Evolutionary conservation across 2,888 invertebrate species (phyloP).

Genomic region (Lasioglossum lativentre): DNA sequence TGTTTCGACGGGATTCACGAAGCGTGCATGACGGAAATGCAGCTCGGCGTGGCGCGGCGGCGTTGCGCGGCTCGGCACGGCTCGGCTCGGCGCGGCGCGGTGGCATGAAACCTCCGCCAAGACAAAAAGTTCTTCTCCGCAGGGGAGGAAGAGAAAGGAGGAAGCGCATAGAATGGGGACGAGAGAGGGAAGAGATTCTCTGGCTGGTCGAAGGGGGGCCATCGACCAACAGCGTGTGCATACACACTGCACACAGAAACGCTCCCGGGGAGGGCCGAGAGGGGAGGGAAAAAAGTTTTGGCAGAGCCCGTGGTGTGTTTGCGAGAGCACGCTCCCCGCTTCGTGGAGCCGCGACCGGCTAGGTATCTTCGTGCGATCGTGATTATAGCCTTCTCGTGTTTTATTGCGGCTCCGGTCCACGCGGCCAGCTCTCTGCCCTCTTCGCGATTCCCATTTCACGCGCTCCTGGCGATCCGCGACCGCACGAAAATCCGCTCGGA

Average conservation of each 20-base stretch:
- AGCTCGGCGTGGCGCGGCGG: constrained; percentile 47
- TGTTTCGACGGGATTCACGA: constrained; percentile 70
- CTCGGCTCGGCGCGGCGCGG: constrained; percentile 49
- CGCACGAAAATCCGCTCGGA: constrained; percentile 17
- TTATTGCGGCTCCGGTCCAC: constrained; percentile 76
- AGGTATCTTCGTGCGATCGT: constrained; percentile 73
- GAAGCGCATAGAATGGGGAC: constrained; percentile 48
- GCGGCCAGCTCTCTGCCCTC: constrained; percentile 18
- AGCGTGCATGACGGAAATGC: constrained; percentile 74
- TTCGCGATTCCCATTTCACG: constrained; percentile 58
- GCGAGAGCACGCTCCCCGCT: constrained; percentile 25
- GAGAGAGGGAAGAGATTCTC: constrained; percentile 53
- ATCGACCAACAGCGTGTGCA: constrained; percentile 19
- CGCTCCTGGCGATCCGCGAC: constrained; percentile 34
- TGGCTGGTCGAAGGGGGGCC: constrained; percentile 38
- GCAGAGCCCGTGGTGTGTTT: constrained; percentile 40
- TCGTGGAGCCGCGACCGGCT: constrained; percentile 62
- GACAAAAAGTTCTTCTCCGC: constrained; percentile 60
- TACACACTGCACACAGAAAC: not conserved
- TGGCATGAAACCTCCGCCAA: constrained; percentile 62
- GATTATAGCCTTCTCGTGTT: constrained; percentile 81
- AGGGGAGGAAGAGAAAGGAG: constrained; percentile 49
- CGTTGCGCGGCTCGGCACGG: constrained; percentile 24
- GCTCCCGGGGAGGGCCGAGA: constrained; percentile 21
- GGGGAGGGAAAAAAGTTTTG: constrained; percentile 51